Conservation (phyloP, 1,140 invertebrate genomes). For the Drosophila sulfurigaster region DNA sequence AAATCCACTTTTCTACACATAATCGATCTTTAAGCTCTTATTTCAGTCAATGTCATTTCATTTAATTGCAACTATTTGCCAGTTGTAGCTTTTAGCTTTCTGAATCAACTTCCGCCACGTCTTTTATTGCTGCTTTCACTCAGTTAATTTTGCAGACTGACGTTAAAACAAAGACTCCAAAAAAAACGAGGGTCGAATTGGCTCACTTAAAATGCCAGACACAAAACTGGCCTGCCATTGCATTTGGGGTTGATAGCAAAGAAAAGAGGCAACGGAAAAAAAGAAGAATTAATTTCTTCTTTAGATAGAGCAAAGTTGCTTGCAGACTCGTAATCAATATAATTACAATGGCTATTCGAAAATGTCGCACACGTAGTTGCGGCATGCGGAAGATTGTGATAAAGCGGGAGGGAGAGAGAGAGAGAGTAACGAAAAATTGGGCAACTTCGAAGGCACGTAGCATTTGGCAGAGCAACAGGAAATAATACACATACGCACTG, state of each 20-base stretch:
- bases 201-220: slow-evolving; percentile 67
- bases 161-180: slow-evolving; percentile 5
- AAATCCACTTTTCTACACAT: no score
- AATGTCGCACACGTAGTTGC: slow-evolving; percentile 76
- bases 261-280: not conserved
- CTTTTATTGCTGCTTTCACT: slow-evolving; percentile 26
- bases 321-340: slow-evolving; percentile 72
- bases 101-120: slow-evolving; percentile 11
- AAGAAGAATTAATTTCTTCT: slow-evolving; percentile 69
- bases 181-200: not conserved
- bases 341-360: slow-evolving; percentile 76
- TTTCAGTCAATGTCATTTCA: slow-evolving; percentile 3
- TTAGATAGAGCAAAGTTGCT: slow-evolving; percentile 26
- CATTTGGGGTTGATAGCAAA: not conserved
- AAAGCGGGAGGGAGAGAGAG: no score
- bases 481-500: slow-evolving; percentile 81
- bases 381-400: not conserved
- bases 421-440: slow-evolving; percentile 45
- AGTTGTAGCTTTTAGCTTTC: not conserved
- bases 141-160: slow-evolving; percentile 2
- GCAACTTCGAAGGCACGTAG: slow-evolving; percentile 66
- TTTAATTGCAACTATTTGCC: slow-evolving; percentile 4
- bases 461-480: slow-evolving; percentile 43
- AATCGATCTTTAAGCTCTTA: no score
- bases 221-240: slow-evolving; percentile 45